Evolutionary conservation across 2,113 vertebrate species (phyloP), one percentile per base, ranked within the genome.

Genomic region (Sinocyclocheilus maitianheensis): DNA sequence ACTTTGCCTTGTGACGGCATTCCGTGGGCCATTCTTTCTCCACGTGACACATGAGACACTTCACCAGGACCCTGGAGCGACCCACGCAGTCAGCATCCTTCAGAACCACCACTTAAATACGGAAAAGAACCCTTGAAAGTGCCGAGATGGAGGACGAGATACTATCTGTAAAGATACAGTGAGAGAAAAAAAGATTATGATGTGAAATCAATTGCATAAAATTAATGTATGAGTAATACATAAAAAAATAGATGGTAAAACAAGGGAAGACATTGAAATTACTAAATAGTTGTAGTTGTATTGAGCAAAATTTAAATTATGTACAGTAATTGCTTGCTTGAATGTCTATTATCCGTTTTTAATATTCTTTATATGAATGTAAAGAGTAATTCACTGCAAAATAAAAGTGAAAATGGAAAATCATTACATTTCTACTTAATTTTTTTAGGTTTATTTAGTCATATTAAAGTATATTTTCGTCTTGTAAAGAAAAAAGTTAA

Each of bases 1-100:
- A 97, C 97, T 96, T 99, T 99, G 94, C 97, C 97, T 96, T 99
- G 97, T 94, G 96, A 94, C 90, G 96, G 95, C 94, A 96, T 96
- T 93, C 96, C 96, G 96, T 96, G 96, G 95, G 97, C 98, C 98
- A 99, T 99, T 93, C 96, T 98, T 95, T 94, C 95, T 93, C 94
- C 92, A 94, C 96, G 95, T 95, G 94, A 79, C 95, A 96, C 97
- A 97, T 96, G 95, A 96, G 97, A 94, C 63, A 88, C 96, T 92
- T 97, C 96, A 99, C 96, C 96, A 88, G 93, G 96, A 95, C 92
- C 95, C 93, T 93, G 95, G 95, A 94, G 92, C 87, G 89, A 94
- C 88, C 92, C 91, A 86, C 53, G 93, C 91, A 89, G 82, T 93
- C 92, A 93, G 92, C 97, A 99, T 98, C 55, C 95, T 97, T 95